A percentile compares a stretch with the other conserved stretches of the same genome.
Conservation (phyloP, 2,888 invertebrate species). For the Acanthosoma haemorrhoidale region DNA sequence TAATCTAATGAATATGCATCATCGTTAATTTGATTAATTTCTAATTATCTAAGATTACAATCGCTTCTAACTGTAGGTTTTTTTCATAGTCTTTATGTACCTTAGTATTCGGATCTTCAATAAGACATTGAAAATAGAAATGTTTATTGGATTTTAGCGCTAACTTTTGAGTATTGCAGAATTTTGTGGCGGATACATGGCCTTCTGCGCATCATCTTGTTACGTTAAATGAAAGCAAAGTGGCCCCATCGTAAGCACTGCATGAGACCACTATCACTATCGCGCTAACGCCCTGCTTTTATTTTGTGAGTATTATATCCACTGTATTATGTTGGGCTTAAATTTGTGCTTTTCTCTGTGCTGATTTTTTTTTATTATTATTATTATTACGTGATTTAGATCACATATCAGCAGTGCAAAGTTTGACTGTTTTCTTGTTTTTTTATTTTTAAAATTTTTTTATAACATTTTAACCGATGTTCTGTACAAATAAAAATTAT, state of each 20-base stretch:
- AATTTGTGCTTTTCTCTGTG: slow-evolving; percentile 35
- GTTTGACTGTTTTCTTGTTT: not conserved
- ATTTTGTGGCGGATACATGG: slow-evolving; percentile 41
- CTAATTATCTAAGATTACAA: not conserved
- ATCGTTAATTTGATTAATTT: not conserved
- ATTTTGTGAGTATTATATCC: slow-evolving; percentile 39
- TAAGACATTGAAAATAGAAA: slow-evolving; percentile 18
- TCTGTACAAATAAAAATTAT: not conserved
- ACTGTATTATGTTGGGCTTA: slow-evolving; percentile 35
- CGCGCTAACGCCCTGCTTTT: slow-evolving; percentile 37
- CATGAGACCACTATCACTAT: slow-evolving; percentile 37
- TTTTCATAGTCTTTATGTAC: not conserved
- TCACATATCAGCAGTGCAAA: slow-evolving; percentile 7
- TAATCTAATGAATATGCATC: not conserved
- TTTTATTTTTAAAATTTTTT: not conserved
- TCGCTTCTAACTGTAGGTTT: not conserved
- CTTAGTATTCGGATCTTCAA: slow-evolving; percentile 18
- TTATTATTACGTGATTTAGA: not conserved
- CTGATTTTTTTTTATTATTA: slow-evolving; percentile 27
- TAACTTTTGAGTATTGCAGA: slow-evolving; percentile 42
- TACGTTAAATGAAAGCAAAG: slow-evolving; percentile 38
- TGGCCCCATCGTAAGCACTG: slow-evolving; percentile 40
- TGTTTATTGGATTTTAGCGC: slow-evolving; percentile 35
- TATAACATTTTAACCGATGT: not conserved
- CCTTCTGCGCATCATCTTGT: slow-evolving; percentile 39